These are phyloP conservation scores for Mimachlamys varia DNA, from an alignment of 2,888 invertebrate genomes.

Conservation along the genomic window DNA sequence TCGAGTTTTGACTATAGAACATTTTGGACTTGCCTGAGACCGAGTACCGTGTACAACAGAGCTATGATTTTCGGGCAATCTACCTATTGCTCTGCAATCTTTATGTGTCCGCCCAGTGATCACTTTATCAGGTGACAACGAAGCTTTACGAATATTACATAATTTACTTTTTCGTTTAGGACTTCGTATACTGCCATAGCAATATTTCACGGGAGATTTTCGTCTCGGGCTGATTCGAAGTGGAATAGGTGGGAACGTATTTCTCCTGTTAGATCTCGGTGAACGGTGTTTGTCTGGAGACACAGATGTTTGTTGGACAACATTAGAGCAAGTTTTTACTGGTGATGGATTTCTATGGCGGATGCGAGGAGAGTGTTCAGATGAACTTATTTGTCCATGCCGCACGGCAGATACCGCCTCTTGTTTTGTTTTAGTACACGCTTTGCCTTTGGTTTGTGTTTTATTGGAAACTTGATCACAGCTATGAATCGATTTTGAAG, in stretches of 20 bases:
- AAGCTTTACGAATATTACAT: neutral
- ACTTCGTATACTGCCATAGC: neutral
- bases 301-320: neutral
- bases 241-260: neutral
- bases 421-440: neutral
- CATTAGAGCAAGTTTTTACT: neutral
- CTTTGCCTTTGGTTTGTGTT: neutral
- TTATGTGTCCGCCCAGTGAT: neutral
- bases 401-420: neutral
- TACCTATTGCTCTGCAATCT: neutral
- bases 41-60: neutral
- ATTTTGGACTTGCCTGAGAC: neutral
- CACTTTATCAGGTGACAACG: neutral
- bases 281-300: neutral
- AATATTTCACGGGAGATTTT: conserved; percentile 22
- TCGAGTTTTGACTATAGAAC: neutral
- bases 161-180: neutral
- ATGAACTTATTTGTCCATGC: neutral
- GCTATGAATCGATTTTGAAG: no score
- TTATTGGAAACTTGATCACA: neutral
- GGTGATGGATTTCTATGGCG: neutral
- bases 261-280: neutral
- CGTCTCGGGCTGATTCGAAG: neutral
- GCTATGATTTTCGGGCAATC: neutral
- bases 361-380: neutral